Base-by-base conservation (phyloP, 2,797 vertebrate genomes). In the Garrulus glandarius region DNA sequence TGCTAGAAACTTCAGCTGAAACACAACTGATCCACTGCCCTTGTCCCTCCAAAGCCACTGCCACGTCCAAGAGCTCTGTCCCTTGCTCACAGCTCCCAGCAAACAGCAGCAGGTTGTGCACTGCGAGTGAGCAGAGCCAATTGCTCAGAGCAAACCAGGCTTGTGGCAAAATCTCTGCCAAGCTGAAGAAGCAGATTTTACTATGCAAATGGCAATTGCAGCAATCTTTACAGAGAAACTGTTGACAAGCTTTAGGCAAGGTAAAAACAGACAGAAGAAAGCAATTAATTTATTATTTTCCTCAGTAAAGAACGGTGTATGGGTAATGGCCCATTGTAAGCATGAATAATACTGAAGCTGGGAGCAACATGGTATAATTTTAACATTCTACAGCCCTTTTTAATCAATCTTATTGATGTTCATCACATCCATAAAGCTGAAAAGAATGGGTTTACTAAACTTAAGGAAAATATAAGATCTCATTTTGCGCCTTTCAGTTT, bases 341-440 rank as follows among this genome's bases (percentile, higher is more conserved):
- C 84, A 84, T 88, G 96, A 97, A 94, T 97, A 97, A 96, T 55
- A 95, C 50, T 53, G 29, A 34, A 84, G 81, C 87, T 95, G 87
- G 85, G 87, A 97, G 96, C 85, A 97, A 91, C 91, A 50, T 46
- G 78, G 93, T 92, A 96, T 97, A 97, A 97, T 98, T 97, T 97
- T 87, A 98, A 93, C 97, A 97, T 97, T 97, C 87, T 68, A 52
- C 70, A 93, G 87, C 64, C 83, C 95, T 97, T 97, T 91, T 46
- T 16, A 97, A 97, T 98, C 97, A 94, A 96, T 97, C 95, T 97
- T 96, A 97, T 92, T 96, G 95, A 97, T 96, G 95, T 94, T 97
- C 85, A 83, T 94, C 93, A 92, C 84, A 97, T 83, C 74, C 79
- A 95, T 89, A 96, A 97, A 97, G 85, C 93, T 92, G 93, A 87